Base-by-base conservation (phyloP, 1,140 invertebrate species). In the Drosophila lini region DNA sequence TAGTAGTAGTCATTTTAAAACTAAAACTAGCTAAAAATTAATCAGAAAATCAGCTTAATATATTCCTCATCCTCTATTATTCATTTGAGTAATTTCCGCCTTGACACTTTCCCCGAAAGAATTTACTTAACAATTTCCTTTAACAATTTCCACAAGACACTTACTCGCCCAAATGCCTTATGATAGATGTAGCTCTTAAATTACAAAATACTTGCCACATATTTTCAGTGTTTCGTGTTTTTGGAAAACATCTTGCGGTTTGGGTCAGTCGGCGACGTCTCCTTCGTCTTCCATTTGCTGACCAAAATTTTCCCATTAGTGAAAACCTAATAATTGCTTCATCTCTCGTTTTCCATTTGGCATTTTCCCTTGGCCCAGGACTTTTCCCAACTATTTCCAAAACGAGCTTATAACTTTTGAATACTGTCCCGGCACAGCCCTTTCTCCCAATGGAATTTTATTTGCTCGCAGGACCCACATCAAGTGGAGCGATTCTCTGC, bases 251-350 rank as follows among this genome's bases (percentile, higher is more conserved):
- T 80, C 76, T 84, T 83, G 80, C 55, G 80, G 80, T 48, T 48
- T 48, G 47, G 47, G 25, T 83, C 61, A 71, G 34, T 63, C 57
- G 60, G 38, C 16, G 6, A 32, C 19, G 44, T 28, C 9, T 15
- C 10, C 16, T 40, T 11, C 3, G 22, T 10, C 15, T 44, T 10
- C 13, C 22, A 10, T n/a, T 10, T 25, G 34, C 52, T 55, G 38
- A 48, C 56, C 77, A 47, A 78, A 76, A 74, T 68, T 86, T 69
- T 81, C 52, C 83, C 86, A 90, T 90, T 90, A 90, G 88, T 78
- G 68, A 68, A 55, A 78, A 90, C 89, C 86, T 90, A 80, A 90
- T 91, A 91, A 90, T 86, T 86, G 86, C 86, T 90, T 86, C 76
- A 90, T 71, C 44, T 71, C 16, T 34, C 64, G 68, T 69, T 71